Evolutionary conservation across 2,888 invertebrate species (phyloP), one percentile per base, ranked within the genome.

Genomic region (Noctua janthina): DNA sequence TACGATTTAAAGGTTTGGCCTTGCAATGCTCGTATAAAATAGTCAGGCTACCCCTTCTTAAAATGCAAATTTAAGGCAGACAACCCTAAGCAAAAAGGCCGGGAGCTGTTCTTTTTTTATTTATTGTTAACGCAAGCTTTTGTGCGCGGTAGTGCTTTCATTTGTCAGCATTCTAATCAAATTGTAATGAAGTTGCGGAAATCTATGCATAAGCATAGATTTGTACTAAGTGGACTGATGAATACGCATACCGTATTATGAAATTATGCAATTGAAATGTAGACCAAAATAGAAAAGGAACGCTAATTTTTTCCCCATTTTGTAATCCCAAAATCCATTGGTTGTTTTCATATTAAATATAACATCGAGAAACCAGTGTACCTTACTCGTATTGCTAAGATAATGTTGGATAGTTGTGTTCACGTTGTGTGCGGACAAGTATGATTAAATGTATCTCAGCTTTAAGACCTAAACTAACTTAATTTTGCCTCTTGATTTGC

Each of bases 51-150:
- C 91, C 95, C 94, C 90, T 91, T 91, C 91, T 93, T 92, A 89
- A 92, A 94, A 94, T 94, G 93, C 90, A 93, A 94, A 94, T 94
- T 73, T 87, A 88, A 87, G 89, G 90, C 92, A 89, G 88, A 79
- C 86, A 85, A 81, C 92, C 93, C 92, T 91, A 82, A 82, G 76
- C 74, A 78, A 76, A 87, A 84, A 84, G 81, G 15, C 69, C 70
- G 74, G 79, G 89, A 88, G 85, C 75, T 79, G 80, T 49, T 20
- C 56, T 56, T 76, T 78, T 85, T 73, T 54, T 49, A 67, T 69
- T 56, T 49, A 62, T 74, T 83, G 64, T 78, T 69, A n/a, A 68
- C 35, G 35, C 17, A 54, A 10, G 69, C 46, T 85, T 66, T 79
- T 77, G 43, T 35, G 20, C 39, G 68, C 49, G 20, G 20, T 3